Percentiles rank a stretch among this genome's conserved stretches.
phyloP scores from a whole-genome alignment of 2,888 invertebrate genomes.

The Tinea trinotella region DNA sequence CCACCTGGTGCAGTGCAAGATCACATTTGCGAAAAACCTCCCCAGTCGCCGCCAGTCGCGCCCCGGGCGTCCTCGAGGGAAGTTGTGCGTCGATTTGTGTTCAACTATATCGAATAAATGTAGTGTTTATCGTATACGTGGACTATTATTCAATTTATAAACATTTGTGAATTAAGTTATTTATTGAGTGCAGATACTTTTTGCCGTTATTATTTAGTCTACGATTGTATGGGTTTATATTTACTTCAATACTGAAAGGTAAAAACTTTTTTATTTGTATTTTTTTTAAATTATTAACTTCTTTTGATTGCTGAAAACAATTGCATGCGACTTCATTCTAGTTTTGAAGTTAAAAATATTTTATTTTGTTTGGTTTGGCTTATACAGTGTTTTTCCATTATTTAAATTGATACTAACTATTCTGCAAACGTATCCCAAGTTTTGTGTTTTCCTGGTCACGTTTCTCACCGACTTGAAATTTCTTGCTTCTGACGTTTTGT shows the following conservation, averaged over 20 bases:
- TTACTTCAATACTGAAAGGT: background rate
- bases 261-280: background rate
- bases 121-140: slow-evolving; percentile 4
- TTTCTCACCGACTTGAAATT: background rate
- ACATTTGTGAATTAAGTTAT: slow-evolving; percentile 2
- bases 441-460: slow-evolving; percentile 4
- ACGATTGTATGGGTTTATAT: background rate
- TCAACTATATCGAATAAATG: background rate
- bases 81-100: slow-evolving; percentile 1
- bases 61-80: slow-evolving; percentile 8
- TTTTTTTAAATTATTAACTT: background rate
- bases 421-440: background rate
- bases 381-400: background rate
- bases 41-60: slow-evolving; percentile 2
- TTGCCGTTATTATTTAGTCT: background rate
- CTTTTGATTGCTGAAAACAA: background rate
- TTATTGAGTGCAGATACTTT: background rate
- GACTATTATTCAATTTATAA: background rate
- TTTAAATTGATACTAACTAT: background rate
- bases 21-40: background rate
- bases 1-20: slow-evolving; percentile 11
- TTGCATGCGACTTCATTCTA: background rate
- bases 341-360: background rate
- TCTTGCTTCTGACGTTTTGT: background rate
- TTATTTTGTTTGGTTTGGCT: background rate